Evolutionary conservation across 2,113 vertebrate species (phyloP).

Genomic region (Rafetus swinhoei): DNA sequence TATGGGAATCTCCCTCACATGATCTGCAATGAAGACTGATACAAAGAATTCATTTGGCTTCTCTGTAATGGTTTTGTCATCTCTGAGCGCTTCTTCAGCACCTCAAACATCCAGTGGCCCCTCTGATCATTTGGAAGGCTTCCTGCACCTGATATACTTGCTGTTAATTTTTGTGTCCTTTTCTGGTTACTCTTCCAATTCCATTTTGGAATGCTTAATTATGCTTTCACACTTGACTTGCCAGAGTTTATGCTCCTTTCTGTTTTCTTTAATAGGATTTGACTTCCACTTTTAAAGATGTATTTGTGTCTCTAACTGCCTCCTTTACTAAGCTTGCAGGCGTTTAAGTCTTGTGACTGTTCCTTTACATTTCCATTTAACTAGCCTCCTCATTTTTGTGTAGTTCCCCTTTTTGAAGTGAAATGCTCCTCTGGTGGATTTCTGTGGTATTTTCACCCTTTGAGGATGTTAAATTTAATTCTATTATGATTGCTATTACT

Average conservation of each 20-base stretch:
- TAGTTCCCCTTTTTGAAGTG: too few relatives aligned
- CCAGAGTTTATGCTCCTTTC: neutral
- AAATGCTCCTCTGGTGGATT: too few relatives aligned
- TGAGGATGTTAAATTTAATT: too few relatives aligned
- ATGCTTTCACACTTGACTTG: neutral
- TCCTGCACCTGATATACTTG: neutral
- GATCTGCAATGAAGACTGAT: neutral
- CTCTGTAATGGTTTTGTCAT: neutral
- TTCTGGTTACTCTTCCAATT: neutral
- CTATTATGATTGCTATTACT: too few relatives aligned
- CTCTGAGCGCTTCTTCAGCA: neutral
- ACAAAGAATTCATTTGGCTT: neutral
- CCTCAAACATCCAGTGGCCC: neutral
- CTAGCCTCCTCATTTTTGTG: too few relatives aligned
- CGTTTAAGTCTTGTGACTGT: neutral
- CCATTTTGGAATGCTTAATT: neutral
- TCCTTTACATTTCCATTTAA: too few relatives aligned
- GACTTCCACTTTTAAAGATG: neutral
- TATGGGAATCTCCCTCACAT: neutral
- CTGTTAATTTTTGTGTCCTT: neutral
- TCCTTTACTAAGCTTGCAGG: neutral
- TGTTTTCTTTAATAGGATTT: neutral
- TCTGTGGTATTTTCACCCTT: too few relatives aligned
- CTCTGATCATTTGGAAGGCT: neutral
- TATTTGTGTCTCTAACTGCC: neutral